These are phyloP conservation scores for Brachionus calyciflorus DNA, from an alignment of 1,140 invertebrate species.

Conservation along the genomic window DNA sequence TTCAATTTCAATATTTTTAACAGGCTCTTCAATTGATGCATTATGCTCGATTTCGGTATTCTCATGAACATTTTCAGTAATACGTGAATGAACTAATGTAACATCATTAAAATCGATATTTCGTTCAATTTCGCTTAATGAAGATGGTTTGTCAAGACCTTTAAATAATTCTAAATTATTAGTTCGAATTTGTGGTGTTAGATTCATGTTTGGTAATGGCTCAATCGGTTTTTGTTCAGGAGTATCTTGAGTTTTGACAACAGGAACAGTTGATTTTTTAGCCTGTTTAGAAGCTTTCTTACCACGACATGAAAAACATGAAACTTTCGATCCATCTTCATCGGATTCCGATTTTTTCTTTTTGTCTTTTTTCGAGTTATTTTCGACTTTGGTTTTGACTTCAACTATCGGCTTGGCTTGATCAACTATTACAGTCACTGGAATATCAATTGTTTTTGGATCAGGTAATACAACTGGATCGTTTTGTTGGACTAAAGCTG, in stretches of 20 bases:
- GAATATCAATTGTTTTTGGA: background rate
- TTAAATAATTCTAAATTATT: background rate
- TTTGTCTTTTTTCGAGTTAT: background rate
- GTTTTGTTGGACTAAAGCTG: background rate
- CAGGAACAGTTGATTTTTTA: background rate
- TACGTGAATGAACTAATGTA: background rate
- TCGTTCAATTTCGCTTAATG: conserved; percentile 27
- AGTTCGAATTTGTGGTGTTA: background rate
- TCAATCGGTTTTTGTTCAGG: background rate
- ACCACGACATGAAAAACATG: conserved; percentile 8
- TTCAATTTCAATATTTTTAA: background rate
- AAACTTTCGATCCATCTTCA: background rate
- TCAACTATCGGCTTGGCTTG: background rate
- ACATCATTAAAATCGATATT: conserved; percentile 3
- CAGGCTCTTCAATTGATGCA: background rate
- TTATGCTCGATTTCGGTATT: background rate
- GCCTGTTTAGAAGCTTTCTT: conserved; percentile 24
- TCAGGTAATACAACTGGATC: conserved; percentile 5
- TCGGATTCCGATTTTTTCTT: background rate
- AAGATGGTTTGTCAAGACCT: conserved; percentile 38
- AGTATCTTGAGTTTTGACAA: background rate
- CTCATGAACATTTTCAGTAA: background rate
- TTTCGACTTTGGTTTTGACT: background rate
- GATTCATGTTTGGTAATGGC: background rate
- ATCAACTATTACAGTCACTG: background rate